phyloP scores from a whole-genome alignment of 2,888 invertebrate genomes.

The Adelognathus sp. region DNA sequence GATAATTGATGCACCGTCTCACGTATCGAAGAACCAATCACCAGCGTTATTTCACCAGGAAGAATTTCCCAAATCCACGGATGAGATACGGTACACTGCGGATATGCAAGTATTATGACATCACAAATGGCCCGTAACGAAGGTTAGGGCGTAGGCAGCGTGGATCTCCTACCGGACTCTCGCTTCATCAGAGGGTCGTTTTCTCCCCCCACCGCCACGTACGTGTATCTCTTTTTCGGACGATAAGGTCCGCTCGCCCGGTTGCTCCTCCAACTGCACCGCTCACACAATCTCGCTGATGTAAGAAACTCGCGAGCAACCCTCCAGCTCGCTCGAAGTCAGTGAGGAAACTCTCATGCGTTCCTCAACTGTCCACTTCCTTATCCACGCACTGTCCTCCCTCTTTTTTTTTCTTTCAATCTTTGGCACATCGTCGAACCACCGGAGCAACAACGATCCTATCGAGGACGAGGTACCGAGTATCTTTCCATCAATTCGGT shows the following conservation, averaged over 20 bases:
- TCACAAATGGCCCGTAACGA: conserved; percentile 26
- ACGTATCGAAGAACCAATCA: neutral
- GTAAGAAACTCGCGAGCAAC: conserved; percentile 62
- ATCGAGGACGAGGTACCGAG: conserved; percentile 53
- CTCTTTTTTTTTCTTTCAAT: neutral
- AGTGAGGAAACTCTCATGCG: neutral
- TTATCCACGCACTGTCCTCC: neutral
- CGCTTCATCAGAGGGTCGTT: neutral
- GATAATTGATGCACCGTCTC: neutral
- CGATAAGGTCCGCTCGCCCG: neutral
- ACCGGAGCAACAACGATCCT: neutral
- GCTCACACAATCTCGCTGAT: neutral
- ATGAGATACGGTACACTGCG: neutral
- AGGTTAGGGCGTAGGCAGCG: conserved; percentile 55
- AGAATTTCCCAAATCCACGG: conserved; percentile 2
- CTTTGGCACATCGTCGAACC: conserved; percentile 21
- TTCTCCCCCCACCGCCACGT: neutral
- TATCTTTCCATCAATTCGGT: neutral
- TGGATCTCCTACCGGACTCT: conserved; percentile 4
- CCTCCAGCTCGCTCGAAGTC: neutral
- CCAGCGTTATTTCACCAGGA: neutral
- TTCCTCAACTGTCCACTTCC: neutral
- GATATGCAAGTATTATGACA: conserved; percentile 1
- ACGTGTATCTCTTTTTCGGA: neutral
- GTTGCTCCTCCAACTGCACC: neutral